These are phyloP conservation scores for Ashinkailepas kermadecensis DNA, from an alignment of 2,888 invertebrate species.

Conservation along the genomic window DNA sequence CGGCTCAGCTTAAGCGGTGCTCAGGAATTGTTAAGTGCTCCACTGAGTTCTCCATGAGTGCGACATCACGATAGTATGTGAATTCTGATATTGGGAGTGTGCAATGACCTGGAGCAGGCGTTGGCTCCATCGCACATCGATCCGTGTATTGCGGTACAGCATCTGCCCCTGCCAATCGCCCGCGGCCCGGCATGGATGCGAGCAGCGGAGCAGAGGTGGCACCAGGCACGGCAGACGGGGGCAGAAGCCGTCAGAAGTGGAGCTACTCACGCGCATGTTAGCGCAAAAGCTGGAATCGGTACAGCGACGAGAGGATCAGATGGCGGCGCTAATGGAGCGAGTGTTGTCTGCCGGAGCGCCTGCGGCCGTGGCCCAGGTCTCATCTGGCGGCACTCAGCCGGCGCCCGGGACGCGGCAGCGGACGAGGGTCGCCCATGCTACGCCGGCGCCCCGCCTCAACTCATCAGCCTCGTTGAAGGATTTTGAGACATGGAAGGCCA, in stretches of 20 bases:
- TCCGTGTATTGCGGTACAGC: no score
- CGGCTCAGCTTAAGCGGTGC: no score
- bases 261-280: not conserved
- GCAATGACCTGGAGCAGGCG: no score
- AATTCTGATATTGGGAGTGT: no score
- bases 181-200: not conserved
- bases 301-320: not conserved
- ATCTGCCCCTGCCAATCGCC: no score
- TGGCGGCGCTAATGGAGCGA: not conserved
- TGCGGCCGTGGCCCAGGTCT: not conserved
- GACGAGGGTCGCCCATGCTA: not conserved
- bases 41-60: no score
- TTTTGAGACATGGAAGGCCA: not conserved
- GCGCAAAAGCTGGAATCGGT: not conserved
- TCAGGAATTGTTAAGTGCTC: no score
- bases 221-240: no score
- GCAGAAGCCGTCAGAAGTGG: not conserved
- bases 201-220: not conserved
- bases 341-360: not conserved
- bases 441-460: not conserved
- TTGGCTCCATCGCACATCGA: no score
- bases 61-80: no score
- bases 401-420: not conserved
- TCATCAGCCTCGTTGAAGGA: not conserved
- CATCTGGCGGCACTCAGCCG: not conserved